Evolutionary conservation across 2,797 vertebrate genomes (phyloP), one percentile per base, ranked within the genome.

Genomic region (Siniperca undulata): DNA sequence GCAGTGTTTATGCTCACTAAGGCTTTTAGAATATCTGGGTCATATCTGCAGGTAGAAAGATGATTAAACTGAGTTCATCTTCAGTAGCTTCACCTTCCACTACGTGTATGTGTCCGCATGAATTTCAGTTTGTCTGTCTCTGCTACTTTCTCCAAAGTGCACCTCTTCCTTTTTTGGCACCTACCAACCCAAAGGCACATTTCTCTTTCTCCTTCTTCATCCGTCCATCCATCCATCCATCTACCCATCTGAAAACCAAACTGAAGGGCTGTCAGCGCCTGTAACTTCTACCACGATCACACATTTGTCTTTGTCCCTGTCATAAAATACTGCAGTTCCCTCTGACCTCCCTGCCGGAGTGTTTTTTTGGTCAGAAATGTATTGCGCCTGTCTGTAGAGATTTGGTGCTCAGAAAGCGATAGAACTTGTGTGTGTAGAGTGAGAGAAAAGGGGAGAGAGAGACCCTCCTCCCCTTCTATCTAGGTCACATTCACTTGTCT

Each of bases 401-500:
- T 89, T 78, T 87, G 48, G 74, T 22, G 2, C 56, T 77, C 30
- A 65, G 62, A 55, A 55, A 77, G 55, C 77, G 74, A 78, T 53
- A 70, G 44, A 82, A 84, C 65, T 70, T 78, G 65, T 70, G 27
- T 72, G 2, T 78, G 66, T 14, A 0, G 22, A 59, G 56, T 24
- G 56, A 66, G 61, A 60, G 19, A 64, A 0, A 73, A 8, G 77
- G 7, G 50, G 34, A 74, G 30, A 38, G 14, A 73, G 16, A 55
- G 50, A 62, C 36, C 81, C 77, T 56, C 59, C 81, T 44, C 56
- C 83, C 24, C 48, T 36, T 64, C 66, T 93, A 92, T 93, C 79
- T 93, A 86, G 93, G 92, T 93, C 92, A 94, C 86, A 89, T 88
- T 89, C 86, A 86, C 92, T 89, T 79, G 83, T 93, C 86, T 91